Base-by-base conservation (phyloP, 1,140 invertebrate genomes). In the Zaprionus kolodkinae region DNA sequence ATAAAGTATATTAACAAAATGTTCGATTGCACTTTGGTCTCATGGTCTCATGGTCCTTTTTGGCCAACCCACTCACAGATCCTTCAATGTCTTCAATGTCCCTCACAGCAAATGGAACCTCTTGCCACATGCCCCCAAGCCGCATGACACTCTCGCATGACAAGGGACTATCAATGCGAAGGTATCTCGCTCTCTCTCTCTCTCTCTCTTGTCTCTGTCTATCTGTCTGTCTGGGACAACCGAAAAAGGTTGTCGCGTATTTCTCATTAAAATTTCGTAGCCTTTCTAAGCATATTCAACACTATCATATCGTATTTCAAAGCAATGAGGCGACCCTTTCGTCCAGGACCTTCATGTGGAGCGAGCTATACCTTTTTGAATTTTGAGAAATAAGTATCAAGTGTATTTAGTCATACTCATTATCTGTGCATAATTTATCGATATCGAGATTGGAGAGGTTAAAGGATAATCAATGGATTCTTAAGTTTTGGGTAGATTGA, bases 1-100 rank as follows among this genome's bases (percentile, higher is more conserved):
- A 81, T 86, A 81, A 86, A 86, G 76, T 85, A 81, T 79, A 86
- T 87, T 79, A 86, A 88, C 70, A 80, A 87, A 88, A 87, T 84
- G 77, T 88, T 87, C 74, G 74, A 87, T 84, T 87, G 84, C 84
- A 87, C 85, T 87, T 83, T 87, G 87, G 67, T 30, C 80, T 83
- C 67, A 72, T 55, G 64, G 43, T 52, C 68, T 71, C 33, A 69
- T 7, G 66, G 54, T 76, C 25, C 57, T 55, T 66, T 72, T 48
- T 30, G 0, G 0, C 27, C 50, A 67, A 40, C 27, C 35, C 50
- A 36, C 68, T 60, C 38, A 35, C 36, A 56, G 38, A 9, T 30
- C 25, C 38, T 59, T n/a, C 3, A n/a, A 40, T 43, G 15, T 27
- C 59, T 62, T 50, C 25, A 1, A 0, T 21, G 17, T 50, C 9